Evolutionary conservation across 2,888 invertebrate species (phyloP).

Genomic region (Pyrrhosoma nymphula): DNA sequence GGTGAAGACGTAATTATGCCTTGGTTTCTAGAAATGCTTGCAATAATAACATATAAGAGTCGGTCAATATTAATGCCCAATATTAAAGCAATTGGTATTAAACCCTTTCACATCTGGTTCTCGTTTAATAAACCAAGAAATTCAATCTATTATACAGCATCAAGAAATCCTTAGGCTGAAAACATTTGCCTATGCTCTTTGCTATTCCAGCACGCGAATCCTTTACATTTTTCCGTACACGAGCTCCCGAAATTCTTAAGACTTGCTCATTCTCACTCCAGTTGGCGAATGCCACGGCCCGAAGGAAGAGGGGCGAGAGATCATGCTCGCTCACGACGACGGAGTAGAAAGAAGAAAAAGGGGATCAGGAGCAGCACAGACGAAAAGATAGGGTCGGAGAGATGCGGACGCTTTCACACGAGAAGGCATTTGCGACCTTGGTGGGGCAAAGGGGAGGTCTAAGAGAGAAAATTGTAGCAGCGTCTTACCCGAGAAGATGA

Average conservation of each 20-base stretch:
- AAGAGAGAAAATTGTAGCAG: background rate
- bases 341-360: too few relatives aligned
- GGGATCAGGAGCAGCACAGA: background rate
- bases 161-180: too few relatives aligned
- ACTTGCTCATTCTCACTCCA: background rate
- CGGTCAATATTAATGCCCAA: too few relatives aligned
- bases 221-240: background rate
- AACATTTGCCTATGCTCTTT: background rate
- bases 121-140: too few relatives aligned
- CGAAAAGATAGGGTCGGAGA: background rate
- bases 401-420: background rate
- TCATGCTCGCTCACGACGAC: background rate
- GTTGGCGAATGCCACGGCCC: background rate
- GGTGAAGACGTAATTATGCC: too few relatives aligned
- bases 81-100: too few relatives aligned
- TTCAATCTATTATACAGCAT: too few relatives aligned
- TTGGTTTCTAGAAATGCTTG: too few relatives aligned
- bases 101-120: too few relatives aligned
- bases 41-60: too few relatives aligned
- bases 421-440: slow-evolving; percentile 6
- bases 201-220: background rate
- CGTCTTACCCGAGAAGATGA: background rate
- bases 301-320: background rate
- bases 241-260: background rate
- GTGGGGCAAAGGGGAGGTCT: background rate